These are phyloP conservation scores for Bostrychus sinensis DNA, from an alignment of 2,113 vertebrate genomes.

Conservation along the genomic window DNA sequence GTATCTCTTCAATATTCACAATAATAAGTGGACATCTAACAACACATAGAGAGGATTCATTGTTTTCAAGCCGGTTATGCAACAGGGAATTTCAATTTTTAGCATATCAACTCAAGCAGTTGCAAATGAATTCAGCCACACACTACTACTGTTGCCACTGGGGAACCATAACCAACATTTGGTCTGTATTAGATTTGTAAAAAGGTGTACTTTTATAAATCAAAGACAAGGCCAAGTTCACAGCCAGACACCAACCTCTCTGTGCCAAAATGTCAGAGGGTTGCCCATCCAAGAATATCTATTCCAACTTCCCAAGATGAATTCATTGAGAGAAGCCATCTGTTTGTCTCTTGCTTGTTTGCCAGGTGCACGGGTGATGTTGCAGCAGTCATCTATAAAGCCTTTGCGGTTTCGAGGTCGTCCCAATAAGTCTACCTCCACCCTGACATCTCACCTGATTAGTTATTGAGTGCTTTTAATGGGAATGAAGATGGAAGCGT, in stretches of 20 bases:
- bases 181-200: background rate
- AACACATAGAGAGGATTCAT: conserved; percentile 20
- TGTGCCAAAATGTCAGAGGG: conserved; percentile 62
- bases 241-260: conserved; percentile 46
- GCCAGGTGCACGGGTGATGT: conserved; percentile 45
- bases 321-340: conserved; percentile 69
- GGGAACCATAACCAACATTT: background rate
- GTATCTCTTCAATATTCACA: background rate
- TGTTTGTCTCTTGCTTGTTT: conserved; percentile 64
- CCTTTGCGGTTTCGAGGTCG: conserved; percentile 33
- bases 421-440: conserved; percentile 3
- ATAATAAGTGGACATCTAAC: conserved; percentile 21
- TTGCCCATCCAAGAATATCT: conserved; percentile 64
- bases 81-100: conserved; percentile 33
- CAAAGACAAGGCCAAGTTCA: background rate
- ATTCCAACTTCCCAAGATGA: conserved; percentile 66
- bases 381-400: conserved; percentile 40
- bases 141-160: background rate
- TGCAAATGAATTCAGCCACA: background rate
- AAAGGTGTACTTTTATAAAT: conserved; percentile 18
- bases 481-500: conserved; percentile 4
- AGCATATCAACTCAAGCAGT: background rate
- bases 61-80: conserved; percentile 29
- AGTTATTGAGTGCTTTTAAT: conserved; percentile 14
- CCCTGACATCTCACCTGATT: conserved; percentile 14